Percentiles rank a stretch among this genome's conserved stretches.
phyloP scores from a whole-genome alignment of 92 coral and sea anemone genomes.

The Palythoa grandis region DNA sequence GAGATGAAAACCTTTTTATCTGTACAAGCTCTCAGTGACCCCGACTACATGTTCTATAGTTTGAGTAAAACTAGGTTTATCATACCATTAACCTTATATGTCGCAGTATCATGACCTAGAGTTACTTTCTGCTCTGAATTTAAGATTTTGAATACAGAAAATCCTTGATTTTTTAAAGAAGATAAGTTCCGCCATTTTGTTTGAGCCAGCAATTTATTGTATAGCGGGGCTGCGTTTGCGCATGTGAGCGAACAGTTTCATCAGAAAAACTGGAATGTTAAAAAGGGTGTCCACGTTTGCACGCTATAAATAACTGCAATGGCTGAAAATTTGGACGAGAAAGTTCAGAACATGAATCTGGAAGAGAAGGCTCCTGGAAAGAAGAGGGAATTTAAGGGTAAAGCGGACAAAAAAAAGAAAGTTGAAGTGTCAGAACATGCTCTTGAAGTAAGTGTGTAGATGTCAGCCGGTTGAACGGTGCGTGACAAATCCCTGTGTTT shows the following conservation, averaged over 20 bases:
- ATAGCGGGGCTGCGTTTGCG: constrained; percentile 37
- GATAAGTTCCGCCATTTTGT: constrained; percentile 17
- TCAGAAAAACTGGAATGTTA: neutral
- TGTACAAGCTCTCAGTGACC: neutral
- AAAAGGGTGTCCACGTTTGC: constrained; percentile 45
- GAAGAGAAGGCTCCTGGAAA: constrained; percentile 44
- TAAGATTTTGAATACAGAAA: neutral
- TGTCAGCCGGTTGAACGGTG: neutral
- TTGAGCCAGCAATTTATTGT: constrained; percentile 20
- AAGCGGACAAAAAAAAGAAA: constrained; percentile 41
- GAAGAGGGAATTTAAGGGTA: constrained; percentile 39
- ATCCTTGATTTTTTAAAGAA: neutral
- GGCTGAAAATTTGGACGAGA: constrained; percentile 39
- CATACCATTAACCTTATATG: neutral
- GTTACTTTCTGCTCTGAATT: neutral
- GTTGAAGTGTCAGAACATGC: neutral
- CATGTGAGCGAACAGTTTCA: constrained; percentile 29
- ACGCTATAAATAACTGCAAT: neutral
- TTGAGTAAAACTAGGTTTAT: neutral
- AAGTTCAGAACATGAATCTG: constrained; percentile 19
- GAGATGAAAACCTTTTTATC: neutral
- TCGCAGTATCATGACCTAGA: neutral
- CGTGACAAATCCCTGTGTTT: neutral
- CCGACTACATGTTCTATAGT: neutral
- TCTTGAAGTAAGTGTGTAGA: constrained; percentile 11